A percentile compares a stretch with the other conserved stretches of the same genome.
Conservation (phyloP, 2,797 vertebrate species). For the Pampus argenteus region DNA sequence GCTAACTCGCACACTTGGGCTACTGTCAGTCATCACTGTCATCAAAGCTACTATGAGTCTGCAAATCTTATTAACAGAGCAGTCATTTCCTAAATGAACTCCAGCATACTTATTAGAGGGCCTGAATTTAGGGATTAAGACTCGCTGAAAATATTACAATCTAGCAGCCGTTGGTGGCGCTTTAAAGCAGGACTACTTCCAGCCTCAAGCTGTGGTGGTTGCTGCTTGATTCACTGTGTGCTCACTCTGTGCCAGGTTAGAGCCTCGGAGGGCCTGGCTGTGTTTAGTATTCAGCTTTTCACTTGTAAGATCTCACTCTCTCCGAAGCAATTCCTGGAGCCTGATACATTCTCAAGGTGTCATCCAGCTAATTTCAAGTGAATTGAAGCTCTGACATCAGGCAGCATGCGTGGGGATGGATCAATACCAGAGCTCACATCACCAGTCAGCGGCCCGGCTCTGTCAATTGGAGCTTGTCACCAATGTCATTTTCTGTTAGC, state of each 20-base stretch:
- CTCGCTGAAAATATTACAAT: too few relatives aligned
- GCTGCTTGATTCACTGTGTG: too few relatives aligned
- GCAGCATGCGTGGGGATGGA: slow-evolving; percentile 28
- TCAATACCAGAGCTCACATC: slow-evolving; percentile 52
- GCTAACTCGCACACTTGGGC: too few relatives aligned
- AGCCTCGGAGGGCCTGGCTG: not conserved
- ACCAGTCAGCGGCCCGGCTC: slow-evolving; percentile 36
- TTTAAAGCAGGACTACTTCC: too few relatives aligned
- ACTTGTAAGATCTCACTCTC: slow-evolving; percentile 9
- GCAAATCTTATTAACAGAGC: too few relatives aligned
- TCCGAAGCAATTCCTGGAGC: slow-evolving; percentile 27
- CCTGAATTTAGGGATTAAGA: too few relatives aligned
- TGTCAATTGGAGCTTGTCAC: slow-evolving; percentile 55
- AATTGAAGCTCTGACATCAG: slow-evolving; percentile 38
- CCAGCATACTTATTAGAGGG: too few relatives aligned
- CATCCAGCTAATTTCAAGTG: slow-evolving; percentile 57
- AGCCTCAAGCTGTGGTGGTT: too few relatives aligned
- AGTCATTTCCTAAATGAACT: too few relatives aligned
- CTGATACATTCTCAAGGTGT: slow-evolving; percentile 54
- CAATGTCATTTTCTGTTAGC: slow-evolving; percentile 71
- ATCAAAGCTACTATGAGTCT: too few relatives aligned
- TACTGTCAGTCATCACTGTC: too few relatives aligned
- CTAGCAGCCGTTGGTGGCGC: too few relatives aligned
- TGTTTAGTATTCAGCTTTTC: slow-evolving; percentile 13
- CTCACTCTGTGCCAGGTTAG: not conserved